These are phyloP conservation scores for Drosophila prostipennis DNA, from an alignment of 2,888 invertebrate species.

Conservation along the genomic window DNA sequence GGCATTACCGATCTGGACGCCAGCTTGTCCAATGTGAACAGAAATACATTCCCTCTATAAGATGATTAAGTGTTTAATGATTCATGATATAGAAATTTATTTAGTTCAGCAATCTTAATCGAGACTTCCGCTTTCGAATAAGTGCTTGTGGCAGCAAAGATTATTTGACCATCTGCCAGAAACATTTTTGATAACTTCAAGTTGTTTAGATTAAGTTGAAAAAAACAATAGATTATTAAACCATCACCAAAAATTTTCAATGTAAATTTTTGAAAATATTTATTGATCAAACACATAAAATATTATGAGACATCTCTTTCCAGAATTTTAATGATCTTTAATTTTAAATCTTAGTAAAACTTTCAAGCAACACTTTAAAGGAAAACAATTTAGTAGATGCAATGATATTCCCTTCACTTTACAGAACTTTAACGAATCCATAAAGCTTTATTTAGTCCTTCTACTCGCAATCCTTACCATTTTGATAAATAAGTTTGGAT, in stretches of 20 bases:
- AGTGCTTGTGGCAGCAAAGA: no score
- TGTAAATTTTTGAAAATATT: no score
- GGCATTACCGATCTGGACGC: slow-evolving; percentile 94
- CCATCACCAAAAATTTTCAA: no score
- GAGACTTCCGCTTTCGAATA: background rate
- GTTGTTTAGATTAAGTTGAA: no score
- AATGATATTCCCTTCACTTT: background rate
- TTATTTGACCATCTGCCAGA: slow-evolving; percentile 3
- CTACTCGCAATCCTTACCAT: slow-evolving; percentile 1
- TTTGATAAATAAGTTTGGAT: background rate
- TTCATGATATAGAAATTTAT: background rate
- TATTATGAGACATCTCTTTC: background rate
- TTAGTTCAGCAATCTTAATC: background rate
- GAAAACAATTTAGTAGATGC: no score
- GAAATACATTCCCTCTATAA: slow-evolving; percentile 93
- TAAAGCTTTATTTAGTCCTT: no score
- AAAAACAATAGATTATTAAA: no score
- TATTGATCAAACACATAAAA: background rate
- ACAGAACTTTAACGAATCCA: background rate
- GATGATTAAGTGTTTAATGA: background rate
- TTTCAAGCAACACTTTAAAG: no score
- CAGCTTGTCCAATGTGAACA: slow-evolving; percentile 94
- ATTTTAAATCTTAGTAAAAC: background rate
- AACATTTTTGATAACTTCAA: background rate
- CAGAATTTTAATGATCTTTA: background rate